Evolutionary conservation across 2,888 invertebrate genomes (phyloP), one percentile per base, ranked within the genome.

Genomic region (Abrostola triplasia): DNA sequence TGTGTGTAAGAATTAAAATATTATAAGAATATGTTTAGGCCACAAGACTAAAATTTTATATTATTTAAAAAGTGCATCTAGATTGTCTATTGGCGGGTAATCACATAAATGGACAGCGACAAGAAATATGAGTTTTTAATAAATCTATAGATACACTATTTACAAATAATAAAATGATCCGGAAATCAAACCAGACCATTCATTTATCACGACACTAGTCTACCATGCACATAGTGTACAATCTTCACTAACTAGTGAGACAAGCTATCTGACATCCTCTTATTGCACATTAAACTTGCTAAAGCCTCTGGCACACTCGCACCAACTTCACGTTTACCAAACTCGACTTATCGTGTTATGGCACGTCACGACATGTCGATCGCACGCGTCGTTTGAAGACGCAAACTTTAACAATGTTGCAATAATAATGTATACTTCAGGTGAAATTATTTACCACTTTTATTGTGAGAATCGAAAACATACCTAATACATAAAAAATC

Each of bases 271-370:
- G 38, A 38, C 51, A 40, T 40, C 47, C 54, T 55, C 57, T 60
- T 72, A 76, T 52, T 71, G 72, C 72, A 72, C 60, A 65, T 60
- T 56, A 75, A 71, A 71, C 72, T 71, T 76, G 35, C 37, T 13
- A 35, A 53, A 76, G 71, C 67, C 76, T 59, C 64, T 75, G 24
- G 24, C 24, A 24, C 24, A 24, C 24, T 24, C 24, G 4, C 24
- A 55, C 65, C 52, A 13, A 65, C 59, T 59, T 42, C 51, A 76
- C 54, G 51, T 55, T 49, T 36, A 49, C 35, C 50, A 49, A 64
- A 59, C 50, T 56, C 52, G 77, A 64, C 69, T 76, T 76, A 74
- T 44, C 56, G 59, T 75, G 64, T 59, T 67, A 40, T 56, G 42
- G 51, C 72, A 71, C 72, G 59, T 70, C 76, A 60, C 56, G 57